Evolutionary conservation across 2,797 vertebrate species (phyloP).

Genomic region (Hydrophis major): DNA sequence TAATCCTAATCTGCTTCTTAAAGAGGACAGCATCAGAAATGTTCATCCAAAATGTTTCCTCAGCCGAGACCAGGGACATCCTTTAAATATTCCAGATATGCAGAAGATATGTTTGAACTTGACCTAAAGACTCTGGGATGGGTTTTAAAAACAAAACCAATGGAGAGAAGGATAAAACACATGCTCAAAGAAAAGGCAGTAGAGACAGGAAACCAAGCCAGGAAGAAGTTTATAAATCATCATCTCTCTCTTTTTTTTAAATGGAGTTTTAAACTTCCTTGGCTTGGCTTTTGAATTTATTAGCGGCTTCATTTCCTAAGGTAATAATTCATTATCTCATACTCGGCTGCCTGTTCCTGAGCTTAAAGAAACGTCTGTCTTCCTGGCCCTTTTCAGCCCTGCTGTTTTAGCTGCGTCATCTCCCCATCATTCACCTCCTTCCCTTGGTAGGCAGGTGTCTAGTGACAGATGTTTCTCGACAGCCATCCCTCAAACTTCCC

Average conservation of each 20-base stretch:
- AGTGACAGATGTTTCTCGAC: constrained; percentile 7
- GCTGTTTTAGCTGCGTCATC: constrained; percentile 45
- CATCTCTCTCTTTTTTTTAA: background rate
- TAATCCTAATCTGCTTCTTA: background rate
- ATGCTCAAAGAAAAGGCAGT: background rate
- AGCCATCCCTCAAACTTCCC: background rate
- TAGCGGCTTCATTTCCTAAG: constrained; percentile 59
- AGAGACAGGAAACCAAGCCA: constrained; percentile 6
- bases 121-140: background rate
- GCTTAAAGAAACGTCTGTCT: constrained; percentile 14
- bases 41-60: background rate
- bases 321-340: constrained; percentile 58
- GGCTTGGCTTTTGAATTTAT: constrained; percentile 67
- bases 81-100: background rate
- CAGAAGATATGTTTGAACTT: background rate
- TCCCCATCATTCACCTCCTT: constrained; percentile 3
- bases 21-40: background rate
- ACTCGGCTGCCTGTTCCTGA: constrained; percentile 22
- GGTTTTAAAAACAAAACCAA: background rate
- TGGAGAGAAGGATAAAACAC: background rate
- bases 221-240: constrained; percentile 62
- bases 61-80: background rate
- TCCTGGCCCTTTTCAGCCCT: constrained; percentile 21
- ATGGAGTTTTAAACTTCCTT: constrained; percentile 59
- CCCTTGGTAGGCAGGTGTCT: background rate